These are phyloP conservation scores for Cephus sareptanus DNA, from an alignment of 2,888 invertebrate genomes.

Conservation along the genomic window DNA sequence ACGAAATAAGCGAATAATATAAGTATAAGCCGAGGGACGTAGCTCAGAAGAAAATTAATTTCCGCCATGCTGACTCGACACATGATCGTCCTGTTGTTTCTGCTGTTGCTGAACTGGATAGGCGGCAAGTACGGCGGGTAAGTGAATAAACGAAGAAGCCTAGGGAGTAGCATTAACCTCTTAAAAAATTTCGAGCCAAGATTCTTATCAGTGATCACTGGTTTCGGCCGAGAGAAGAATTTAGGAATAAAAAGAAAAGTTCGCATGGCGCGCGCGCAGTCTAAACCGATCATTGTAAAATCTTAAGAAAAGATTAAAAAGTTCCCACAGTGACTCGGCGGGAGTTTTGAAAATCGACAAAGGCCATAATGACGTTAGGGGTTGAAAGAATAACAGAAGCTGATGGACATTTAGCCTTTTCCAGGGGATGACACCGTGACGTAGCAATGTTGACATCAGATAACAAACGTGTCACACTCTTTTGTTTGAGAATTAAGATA, in stretches of 20 bases:
- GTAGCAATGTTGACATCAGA: slow-evolving; percentile 34
- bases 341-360: neutral
- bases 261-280: neutral
- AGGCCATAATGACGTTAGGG: neutral
- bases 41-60: neutral
- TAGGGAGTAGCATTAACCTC: neutral
- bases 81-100: neutral
- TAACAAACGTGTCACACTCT: slow-evolving; percentile 36
- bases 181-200: neutral
- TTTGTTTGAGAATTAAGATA: slow-evolving; percentile 56
- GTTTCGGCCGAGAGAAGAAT: neutral
- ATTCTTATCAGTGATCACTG: neutral
- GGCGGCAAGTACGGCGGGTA: neutral
- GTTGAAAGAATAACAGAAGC: slow-evolving; percentile 3
- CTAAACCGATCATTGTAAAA: slow-evolving; percentile 1
- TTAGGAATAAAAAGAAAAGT: neutral
- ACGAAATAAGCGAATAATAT: neutral
- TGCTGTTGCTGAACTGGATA: neutral
- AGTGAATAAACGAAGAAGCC: neutral
- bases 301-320: neutral
- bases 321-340: neutral
- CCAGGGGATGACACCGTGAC: neutral
- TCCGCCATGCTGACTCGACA: neutral
- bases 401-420: neutral
- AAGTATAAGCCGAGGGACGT: neutral